Evolutionary conservation across 92 coral and sea anemone genomes (phyloP).

Genomic region (Porites lobata): DNA sequence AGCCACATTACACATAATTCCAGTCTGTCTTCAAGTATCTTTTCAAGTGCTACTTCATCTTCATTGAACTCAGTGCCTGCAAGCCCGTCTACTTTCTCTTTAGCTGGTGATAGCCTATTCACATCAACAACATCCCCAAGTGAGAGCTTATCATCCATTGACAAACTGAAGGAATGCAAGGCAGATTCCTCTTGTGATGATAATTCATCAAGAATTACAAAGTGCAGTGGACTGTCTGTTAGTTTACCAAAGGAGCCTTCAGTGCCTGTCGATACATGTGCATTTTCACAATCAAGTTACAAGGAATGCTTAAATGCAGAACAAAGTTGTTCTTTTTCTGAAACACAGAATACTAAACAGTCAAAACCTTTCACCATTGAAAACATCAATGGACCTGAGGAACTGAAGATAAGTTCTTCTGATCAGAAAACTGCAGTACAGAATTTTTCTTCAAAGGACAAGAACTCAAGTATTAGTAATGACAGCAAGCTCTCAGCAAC

Average conservation of each 20-base stretch:
- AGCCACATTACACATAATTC: neutral
- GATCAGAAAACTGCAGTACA: no score
- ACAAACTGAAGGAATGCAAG: neutral
- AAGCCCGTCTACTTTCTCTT: neutral
- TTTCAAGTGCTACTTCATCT: constrained; percentile 2
- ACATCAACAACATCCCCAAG: neutral
- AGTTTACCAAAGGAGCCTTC: neutral
- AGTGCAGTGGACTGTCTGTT: neutral
- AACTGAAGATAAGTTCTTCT: no score
- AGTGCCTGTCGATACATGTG: no score
- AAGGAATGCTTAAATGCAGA: neutral
- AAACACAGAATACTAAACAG: neutral
- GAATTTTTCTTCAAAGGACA: no score
- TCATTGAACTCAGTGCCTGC: constrained; percentile 17
- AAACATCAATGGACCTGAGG: neutral
- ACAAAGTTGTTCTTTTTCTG: neutral
- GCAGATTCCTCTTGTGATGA: neutral
- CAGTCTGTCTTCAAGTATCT: neutral
- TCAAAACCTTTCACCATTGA: neutral
- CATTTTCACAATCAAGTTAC: neutral
- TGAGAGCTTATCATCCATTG: neutral
- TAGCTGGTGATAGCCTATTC: neutral
- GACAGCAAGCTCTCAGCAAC: no score
- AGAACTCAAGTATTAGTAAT: no score
- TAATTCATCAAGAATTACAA: neutral